Evolutionary conservation across 2,113 vertebrate genomes (phyloP).

Genomic region (Calypte anna): DNA sequence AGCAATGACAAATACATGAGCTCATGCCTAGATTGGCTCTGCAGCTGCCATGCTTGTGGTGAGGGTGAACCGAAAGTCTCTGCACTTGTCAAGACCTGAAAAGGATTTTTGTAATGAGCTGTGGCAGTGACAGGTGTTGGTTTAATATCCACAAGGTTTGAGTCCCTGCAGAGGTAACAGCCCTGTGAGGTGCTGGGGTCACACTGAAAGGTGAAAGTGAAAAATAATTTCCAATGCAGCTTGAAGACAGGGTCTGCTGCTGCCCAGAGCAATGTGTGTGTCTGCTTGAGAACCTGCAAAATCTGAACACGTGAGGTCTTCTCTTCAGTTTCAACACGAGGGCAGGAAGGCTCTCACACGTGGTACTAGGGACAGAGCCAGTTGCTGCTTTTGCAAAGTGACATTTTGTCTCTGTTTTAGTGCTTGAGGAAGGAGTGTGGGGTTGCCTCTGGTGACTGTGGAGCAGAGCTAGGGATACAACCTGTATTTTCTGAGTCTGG

Average conservation of each 20-base stretch:
- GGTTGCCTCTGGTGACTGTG: rapidly evolving
- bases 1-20: not conserved
- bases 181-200: not conserved
- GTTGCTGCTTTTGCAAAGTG: not conserved
- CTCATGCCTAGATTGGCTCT: not conserved
- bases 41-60: not conserved
- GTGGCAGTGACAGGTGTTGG: not conserved
- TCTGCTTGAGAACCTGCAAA: not conserved
- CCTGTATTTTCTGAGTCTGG: not conserved
- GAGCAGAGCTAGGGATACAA: rapidly evolving
- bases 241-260: not conserved
- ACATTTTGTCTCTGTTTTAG: not conserved
- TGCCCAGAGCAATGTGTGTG: not conserved
- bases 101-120: not conserved
- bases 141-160: not conserved
- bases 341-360: rapidly evolving
- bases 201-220: not conserved
- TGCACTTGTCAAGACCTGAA: not conserved
- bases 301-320: rapidly evolving
- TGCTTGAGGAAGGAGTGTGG: not conserved
- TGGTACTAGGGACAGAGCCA: no score
- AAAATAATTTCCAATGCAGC: not conserved
- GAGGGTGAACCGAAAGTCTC: not conserved
- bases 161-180: not conserved
- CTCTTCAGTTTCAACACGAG: not conserved